These are phyloP conservation scores for Dipodomys stephensi DNA, from an alignment of 2,113 vertebrate species.

Conservation along the genomic window DNA sequence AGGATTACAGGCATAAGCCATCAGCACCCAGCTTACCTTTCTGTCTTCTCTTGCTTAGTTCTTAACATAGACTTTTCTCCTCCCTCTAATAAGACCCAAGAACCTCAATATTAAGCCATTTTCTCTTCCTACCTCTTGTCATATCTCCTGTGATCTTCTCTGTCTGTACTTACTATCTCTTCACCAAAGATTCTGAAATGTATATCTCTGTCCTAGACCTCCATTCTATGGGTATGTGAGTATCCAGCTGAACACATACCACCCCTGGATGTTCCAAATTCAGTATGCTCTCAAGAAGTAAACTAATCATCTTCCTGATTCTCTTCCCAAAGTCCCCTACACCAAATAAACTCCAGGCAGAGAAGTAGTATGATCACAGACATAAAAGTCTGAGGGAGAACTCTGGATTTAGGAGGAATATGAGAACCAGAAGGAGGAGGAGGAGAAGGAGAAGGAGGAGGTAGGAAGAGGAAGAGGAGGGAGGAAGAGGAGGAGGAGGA, in stretches of 20 bases:
- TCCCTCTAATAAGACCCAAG: not conserved
- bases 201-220: not conserved
- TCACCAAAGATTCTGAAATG: not conserved
- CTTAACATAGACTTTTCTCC: not conserved
- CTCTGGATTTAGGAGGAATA: not conserved
- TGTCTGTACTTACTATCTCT: not conserved
- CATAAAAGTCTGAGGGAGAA: not conserved
- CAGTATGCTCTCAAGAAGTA: not conserved
- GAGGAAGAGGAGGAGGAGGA: no score
- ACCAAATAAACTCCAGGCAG: not conserved
- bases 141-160: not conserved
- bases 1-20: no score
- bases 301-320: not conserved
- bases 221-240: no score
- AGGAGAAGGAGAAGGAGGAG: no score
- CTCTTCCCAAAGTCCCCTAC: no score
- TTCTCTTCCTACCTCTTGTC: not conserved
- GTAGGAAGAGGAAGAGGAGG: no score
- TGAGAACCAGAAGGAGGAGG: not conserved
- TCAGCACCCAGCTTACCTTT: not conserved
- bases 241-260: not conserved
- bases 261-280: not conserved
- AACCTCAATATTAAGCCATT: not conserved
- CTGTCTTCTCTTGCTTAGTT: not conserved
- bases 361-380: not conserved